A percentile compares a stretch with the other conserved stretches of the same genome.
These are phyloP conservation scores for Cynaeus angustus DNA, from an alignment of 2,888 invertebrate species.

Conservation along the genomic window DNA sequence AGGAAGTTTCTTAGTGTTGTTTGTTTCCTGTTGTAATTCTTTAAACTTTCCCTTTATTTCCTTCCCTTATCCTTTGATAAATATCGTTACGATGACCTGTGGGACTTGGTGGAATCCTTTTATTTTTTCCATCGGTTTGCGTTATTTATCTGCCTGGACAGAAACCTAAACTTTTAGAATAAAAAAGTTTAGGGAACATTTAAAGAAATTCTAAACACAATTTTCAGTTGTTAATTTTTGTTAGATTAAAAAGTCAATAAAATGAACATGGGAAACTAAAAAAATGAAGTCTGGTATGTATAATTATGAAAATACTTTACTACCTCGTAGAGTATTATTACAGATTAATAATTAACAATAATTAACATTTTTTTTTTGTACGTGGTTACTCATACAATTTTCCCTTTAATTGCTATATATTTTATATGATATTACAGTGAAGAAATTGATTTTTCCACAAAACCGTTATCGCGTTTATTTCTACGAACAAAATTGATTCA, in stretches of 20 bases:
- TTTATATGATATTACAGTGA: too few species aligned
- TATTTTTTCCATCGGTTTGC: constrained; percentile 15
- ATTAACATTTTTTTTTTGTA: too few species aligned
- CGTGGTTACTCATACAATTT: too few species aligned
- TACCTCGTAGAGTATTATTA: too few species aligned
- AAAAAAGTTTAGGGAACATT: background rate
- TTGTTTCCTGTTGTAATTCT: constrained; percentile 40
- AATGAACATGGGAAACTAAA: too few species aligned
- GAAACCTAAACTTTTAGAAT: background rate
- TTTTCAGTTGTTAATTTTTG: too few species aligned
- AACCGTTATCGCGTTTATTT: background rate
- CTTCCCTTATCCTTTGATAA: constrained; percentile 37
- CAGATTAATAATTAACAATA: too few species aligned
- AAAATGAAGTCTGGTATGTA: too few species aligned
- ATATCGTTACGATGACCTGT: constrained; percentile 38
- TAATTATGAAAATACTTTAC: too few species aligned
- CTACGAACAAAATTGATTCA: constrained; percentile 1
- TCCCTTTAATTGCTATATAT: too few species aligned
- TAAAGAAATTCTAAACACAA: background rate
- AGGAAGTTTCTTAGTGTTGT: constrained; percentile 40
- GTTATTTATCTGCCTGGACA: constrained; percentile 21
- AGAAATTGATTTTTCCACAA: background rate
- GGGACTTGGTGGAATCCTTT: constrained; percentile 23
- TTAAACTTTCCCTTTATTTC: constrained; percentile 35
- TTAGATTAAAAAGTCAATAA: too few species aligned